A percentile compares a stretch with the other conserved stretches of the same genome.
Evolutionary conservation across 2,888 invertebrate species (phyloP).

Genomic region (Torymus aiolomorphi): DNA sequence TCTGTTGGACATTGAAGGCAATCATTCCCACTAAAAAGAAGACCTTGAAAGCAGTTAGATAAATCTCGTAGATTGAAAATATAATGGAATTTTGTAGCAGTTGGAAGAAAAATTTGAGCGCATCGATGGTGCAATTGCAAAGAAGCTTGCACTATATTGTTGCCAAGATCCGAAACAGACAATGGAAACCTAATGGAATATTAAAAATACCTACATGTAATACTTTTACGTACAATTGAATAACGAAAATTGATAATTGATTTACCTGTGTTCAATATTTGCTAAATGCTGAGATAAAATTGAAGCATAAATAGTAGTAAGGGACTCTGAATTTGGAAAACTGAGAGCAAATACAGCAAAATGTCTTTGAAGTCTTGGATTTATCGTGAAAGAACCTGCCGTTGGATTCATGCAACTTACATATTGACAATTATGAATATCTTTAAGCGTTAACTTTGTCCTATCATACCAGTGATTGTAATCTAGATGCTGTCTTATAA

Average conservation of each 20-base stretch:
- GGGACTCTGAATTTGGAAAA: conserved; percentile 88
- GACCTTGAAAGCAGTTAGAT: conserved; percentile 95
- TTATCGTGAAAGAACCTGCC: conserved; percentile 97
- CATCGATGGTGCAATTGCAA: conserved; percentile 91
- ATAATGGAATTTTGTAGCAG: conserved; percentile 97
- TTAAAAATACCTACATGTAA: not conserved
- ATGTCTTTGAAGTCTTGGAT: conserved; percentile 93
- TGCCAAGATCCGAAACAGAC: conserved; percentile 68
- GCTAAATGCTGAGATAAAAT: conserved; percentile 91
- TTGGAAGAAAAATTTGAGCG: conserved; percentile 92
- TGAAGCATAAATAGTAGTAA: conserved; percentile 91
- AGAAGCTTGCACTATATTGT: conserved; percentile 87
- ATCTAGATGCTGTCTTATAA: conserved; percentile 96
- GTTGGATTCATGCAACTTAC: conserved; percentile 99
- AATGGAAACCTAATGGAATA: conserved; percentile 67
- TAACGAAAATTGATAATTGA: conserved; percentile 65
- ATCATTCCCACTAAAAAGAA: conserved; percentile 93
- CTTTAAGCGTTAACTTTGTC: conserved; percentile 90
- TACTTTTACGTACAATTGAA: not conserved
- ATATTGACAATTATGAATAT: conserved; percentile 97
- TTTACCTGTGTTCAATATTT: conserved; percentile 87
- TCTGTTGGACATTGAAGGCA: conserved; percentile 88
- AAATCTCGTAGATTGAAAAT: conserved; percentile 96
- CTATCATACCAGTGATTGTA: conserved; percentile 98
- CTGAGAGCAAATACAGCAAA: conserved; percentile 92